A percentile compares a stretch with the other conserved stretches of the same genome.
Conservation (phyloP, 2,113 vertebrate genomes). For the Arizona elegans region DNA sequence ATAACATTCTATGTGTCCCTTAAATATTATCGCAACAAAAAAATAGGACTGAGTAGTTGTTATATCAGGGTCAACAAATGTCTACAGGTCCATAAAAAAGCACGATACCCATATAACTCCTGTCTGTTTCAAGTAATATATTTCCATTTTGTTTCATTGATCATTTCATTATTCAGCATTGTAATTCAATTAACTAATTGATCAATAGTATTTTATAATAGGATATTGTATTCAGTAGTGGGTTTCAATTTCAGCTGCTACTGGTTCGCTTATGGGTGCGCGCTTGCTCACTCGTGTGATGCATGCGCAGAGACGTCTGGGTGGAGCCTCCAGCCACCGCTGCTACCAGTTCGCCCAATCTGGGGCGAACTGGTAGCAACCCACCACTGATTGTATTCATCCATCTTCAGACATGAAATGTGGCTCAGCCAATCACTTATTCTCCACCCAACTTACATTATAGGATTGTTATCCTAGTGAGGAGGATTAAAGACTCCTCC, state of each 20-base stretch:
- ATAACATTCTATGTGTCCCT: constrained; percentile 36
- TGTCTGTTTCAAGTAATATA: neutral
- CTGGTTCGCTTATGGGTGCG: no score
- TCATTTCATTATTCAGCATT: neutral
- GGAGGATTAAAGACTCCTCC: neutral
- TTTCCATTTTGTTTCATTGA: neutral
- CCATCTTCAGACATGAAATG: neutral
- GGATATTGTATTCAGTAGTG: neutral
- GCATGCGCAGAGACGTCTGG: no score
- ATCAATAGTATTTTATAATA: neutral
- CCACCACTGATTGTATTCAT: neutral
- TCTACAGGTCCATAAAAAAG: neutral
- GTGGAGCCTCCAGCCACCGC: no score
- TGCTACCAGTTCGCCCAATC: no score
- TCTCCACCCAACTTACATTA: neutral
- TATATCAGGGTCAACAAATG: neutral
- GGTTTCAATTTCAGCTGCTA: no score
- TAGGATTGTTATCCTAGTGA: neutral
- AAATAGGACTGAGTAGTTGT: neutral
- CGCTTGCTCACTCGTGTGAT: no score
- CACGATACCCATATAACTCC: neutral
- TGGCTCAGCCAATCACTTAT: neutral
- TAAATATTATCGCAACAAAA: neutral
- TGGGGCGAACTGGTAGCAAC: no score
- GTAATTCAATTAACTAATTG: neutral